A percentile compares a stretch with the other conserved stretches of the same genome.
These are phyloP conservation scores for Anaspis maculata DNA, from an alignment of 2,888 invertebrate genomes.

Conservation along the genomic window DNA sequence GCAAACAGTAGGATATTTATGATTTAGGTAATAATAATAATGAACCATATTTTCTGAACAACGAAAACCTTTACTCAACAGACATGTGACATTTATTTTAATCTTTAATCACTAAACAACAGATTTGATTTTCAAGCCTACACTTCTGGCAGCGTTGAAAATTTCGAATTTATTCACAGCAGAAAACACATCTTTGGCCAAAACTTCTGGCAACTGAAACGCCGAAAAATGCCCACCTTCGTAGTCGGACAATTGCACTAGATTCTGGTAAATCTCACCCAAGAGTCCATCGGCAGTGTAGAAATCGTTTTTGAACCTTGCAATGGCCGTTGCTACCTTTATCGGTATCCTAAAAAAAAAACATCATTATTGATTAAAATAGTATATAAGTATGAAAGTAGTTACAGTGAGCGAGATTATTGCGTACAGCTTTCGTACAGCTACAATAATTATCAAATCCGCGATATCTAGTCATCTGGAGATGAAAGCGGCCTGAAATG, in stretches of 20 bases:
- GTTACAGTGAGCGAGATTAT: too few species aligned
- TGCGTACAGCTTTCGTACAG: too few species aligned
- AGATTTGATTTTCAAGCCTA: not conserved
- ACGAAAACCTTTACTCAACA: not conserved
- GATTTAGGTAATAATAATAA: too few species aligned
- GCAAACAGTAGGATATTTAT: too few species aligned
- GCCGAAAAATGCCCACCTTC: conserved; percentile 30
- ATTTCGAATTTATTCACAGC: conserved; percentile 15
- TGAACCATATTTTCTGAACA: too few species aligned
- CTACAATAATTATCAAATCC: too few species aligned
- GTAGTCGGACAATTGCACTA: conserved; percentile 44
- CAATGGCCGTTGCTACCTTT: conserved; percentile 63
- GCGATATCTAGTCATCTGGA: too few species aligned
- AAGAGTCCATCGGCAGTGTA: conserved; percentile 51
- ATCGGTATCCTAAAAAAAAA: conserved; percentile 52
- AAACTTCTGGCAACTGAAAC: conserved; percentile 24
- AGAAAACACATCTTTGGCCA: conserved; percentile 26
- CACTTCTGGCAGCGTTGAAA: not conserved
- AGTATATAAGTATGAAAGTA: too few species aligned
- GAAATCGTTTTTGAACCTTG: conserved; percentile 65
- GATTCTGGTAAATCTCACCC: conserved; percentile 52
- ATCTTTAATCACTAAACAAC: not conserved
- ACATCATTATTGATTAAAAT: not conserved
- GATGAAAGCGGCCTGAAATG: too few species aligned
- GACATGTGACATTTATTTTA: not conserved